Evolutionary conservation across 2,888 invertebrate species (phyloP), one percentile per base, ranked within the genome.

Genomic region (Chrysomela aeneicollis): DNA sequence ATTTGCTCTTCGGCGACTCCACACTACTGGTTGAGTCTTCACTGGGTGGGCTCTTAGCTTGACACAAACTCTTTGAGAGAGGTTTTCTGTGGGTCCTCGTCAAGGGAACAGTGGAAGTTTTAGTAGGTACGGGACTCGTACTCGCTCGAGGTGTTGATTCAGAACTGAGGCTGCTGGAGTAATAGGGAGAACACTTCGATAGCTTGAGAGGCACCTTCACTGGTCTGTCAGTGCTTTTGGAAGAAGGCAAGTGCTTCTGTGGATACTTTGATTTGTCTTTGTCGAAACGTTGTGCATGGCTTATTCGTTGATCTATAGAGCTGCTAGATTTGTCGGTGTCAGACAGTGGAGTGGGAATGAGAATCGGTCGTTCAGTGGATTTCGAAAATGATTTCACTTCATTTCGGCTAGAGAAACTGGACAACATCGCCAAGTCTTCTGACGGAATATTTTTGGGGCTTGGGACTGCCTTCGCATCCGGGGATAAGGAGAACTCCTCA

Each of bases 21-120:
- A 89, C 87, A 0, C 90, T 91, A 74, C 91, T 91, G 67, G 91
- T 91, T 0, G 91, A 91, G 69, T 91, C 91, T 63, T 90, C 91
- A 76, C 90, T 91, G 0, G 90, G 90, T 12, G 90, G 90, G 80
- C 89, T 90, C 76, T 90, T 89, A 32, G 89, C 81, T 12, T 88
- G 87, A 73, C 87, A 85, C 69, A 88, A 85, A 70, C 86, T 84
- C 66, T 87, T 86, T 2, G 89, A 82, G 30, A 89, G 76, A 0
- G 89, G 87, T 70, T 82, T 82, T 32, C 81, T 74, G 67, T 83
- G 82, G 15, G 71, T 76, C 58, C 83, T 68, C 4, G 81, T 82
- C 54, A 82, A 71, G 8, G 83, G 83, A 49, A 83, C 81, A 9
- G 83, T 83, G 9, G 82, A 82, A 58, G 87, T 87, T 79, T 90